Evolutionary conservation across 2,797 vertebrate species (phyloP).

Genomic region (Mallotus villosus): DNA sequence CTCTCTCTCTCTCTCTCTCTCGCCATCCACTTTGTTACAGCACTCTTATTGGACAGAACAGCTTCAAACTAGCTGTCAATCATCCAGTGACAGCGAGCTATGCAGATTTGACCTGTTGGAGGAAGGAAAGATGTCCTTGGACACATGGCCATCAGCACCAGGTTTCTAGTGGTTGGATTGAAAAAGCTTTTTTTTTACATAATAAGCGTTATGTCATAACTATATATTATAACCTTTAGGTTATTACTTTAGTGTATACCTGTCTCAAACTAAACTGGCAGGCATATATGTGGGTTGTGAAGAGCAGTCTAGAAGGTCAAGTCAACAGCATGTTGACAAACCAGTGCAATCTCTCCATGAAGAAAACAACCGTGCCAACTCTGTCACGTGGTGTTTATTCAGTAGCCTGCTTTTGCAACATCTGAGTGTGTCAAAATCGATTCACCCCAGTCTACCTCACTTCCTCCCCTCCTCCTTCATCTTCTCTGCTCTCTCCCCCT

Average conservation of each 20-base stretch:
- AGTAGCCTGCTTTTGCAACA: constrained; percentile 23
- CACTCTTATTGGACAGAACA: not conserved
- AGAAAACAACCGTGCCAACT: not conserved
- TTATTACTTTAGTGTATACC: too few relatives aligned
- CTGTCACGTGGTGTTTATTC: constrained; percentile 14
- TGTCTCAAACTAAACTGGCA: too few relatives aligned
- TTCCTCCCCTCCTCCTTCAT: constrained; percentile 35
- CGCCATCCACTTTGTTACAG: not conserved
- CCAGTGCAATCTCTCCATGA: too few relatives aligned
- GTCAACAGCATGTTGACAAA: too few relatives aligned
- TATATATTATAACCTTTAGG: too few relatives aligned
- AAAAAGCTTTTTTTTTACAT: not conserved
- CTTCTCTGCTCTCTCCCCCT: constrained; percentile 52
- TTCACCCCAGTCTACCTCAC: constrained; percentile 17
- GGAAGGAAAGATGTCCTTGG: not conserved
- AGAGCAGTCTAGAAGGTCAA: too few relatives aligned
- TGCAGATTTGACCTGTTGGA: constrained; percentile 1
- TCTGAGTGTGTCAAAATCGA: constrained; percentile 54
- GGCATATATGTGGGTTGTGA: too few relatives aligned
- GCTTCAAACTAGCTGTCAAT: not conserved
- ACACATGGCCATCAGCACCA: not conserved
- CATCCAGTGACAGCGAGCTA: constrained; percentile 4
- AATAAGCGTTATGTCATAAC: too few relatives aligned
- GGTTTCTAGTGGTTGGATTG: not conserved
- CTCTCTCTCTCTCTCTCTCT: constrained; percentile 2